Percentiles rank a stretch among this genome's conserved stretches.
These are phyloP conservation scores for Megamerina dolium DNA, from an alignment of 2,888 invertebrate genomes.

Conservation along the genomic window DNA sequence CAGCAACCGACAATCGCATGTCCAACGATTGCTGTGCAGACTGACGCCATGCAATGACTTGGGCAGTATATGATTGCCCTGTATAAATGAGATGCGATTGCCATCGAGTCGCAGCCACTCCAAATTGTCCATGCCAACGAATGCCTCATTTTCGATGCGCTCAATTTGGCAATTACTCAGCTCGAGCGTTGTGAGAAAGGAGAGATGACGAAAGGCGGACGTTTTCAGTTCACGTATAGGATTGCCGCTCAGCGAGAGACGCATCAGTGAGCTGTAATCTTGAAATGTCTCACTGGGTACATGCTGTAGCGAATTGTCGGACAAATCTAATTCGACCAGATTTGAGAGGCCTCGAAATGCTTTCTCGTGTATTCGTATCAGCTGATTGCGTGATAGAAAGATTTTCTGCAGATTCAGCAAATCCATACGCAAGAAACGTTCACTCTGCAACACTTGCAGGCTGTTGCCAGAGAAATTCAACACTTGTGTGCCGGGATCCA, in stretches of 20 bases:
- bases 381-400: slow-evolving; percentile 70
- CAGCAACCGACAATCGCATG: slow-evolving; percentile 76
- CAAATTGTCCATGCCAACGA: slow-evolving; percentile 71
- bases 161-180: slow-evolving; percentile 75
- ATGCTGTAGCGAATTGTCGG: slow-evolving; percentile 69
- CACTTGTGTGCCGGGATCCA: slow-evolving; percentile 81
- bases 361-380: slow-evolving; percentile 70
- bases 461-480: slow-evolving; percentile 80
- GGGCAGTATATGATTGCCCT: slow-evolving; percentile 67
- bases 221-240: slow-evolving; percentile 68
- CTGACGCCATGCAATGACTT: slow-evolving; percentile 72
- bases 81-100: slow-evolving; percentile 69
- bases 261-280: slow-evolving; percentile 75
- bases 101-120: slow-evolving; percentile 81
- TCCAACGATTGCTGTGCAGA: slow-evolving; percentile 82
- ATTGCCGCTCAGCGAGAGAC: slow-evolving; percentile 73
- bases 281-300: slow-evolving; percentile 75
- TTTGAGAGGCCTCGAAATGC: slow-evolving; percentile 81
- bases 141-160: slow-evolving; percentile 70
- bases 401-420: slow-evolving; percentile 83
- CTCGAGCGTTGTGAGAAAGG: slow-evolving; percentile 73
- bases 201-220: slow-evolving; percentile 67
- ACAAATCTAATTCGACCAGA: slow-evolving; percentile 81
- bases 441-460: slow-evolving; percentile 68
- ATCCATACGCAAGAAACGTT: slow-evolving; percentile 71